A percentile compares a stretch with the other conserved stretches of the same genome.
Conservation (phyloP, 2,113 vertebrate species). For the Indri indri region DNA sequence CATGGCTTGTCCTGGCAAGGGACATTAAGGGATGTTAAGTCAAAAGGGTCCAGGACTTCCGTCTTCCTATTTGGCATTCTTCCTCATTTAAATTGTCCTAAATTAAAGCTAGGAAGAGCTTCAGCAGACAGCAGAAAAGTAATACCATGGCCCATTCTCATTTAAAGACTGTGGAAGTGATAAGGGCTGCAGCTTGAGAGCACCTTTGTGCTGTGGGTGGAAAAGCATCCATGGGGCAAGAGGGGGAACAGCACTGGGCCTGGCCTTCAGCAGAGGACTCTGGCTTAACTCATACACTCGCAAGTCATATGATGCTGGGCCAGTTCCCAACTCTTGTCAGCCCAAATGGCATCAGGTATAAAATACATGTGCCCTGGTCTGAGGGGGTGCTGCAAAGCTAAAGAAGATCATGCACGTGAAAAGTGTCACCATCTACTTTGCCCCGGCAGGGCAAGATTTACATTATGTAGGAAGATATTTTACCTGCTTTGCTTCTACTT, state of each 20-base stretch:
- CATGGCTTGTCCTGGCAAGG: neutral
- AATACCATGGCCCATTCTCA: neutral
- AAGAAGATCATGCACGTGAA: neutral
- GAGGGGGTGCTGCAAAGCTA: neutral
- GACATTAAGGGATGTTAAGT: neutral
- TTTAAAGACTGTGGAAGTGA: neutral
- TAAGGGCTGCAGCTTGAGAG: neutral
- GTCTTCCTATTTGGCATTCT: neutral
- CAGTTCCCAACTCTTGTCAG: neutral
- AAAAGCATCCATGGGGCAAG: neutral
- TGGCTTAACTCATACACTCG: neutral
- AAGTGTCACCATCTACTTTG: neutral
- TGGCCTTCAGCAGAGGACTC: neutral
- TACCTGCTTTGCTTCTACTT: neutral
- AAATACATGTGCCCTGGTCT: neutral
- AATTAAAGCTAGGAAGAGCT: neutral
- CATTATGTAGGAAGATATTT: neutral
- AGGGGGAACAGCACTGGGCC: neutral
- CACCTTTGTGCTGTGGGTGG: neutral
- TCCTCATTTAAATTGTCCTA: neutral
- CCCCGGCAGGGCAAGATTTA: no score
- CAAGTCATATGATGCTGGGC: rapidly evolving
- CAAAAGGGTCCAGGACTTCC: neutral
- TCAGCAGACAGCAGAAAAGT: neutral
- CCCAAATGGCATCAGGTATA: neutral